Conservation (phyloP, 2,797 vertebrate species). For the Hyperoplus lanceolatus region DNA sequence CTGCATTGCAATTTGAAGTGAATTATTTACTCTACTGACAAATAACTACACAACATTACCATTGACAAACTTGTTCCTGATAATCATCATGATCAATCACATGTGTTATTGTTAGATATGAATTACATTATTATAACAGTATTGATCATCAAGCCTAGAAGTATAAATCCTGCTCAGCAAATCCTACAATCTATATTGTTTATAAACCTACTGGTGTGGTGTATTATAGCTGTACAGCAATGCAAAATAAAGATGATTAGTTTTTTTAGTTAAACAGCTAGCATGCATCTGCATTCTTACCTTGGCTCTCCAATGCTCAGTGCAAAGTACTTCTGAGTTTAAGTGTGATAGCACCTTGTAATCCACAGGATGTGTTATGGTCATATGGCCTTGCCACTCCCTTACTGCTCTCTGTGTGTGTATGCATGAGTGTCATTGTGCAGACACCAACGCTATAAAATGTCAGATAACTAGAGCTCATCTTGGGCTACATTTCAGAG, state of each 20-base stretch:
- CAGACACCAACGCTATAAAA: conserved; percentile 48
- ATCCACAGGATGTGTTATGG: conserved; percentile 43
- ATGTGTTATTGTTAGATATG: background rate
- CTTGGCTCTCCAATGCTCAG: conserved; percentile 43
- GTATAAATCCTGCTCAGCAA: conserved; percentile 15
- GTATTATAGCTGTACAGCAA: background rate
- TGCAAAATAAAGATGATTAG: conserved; percentile 7
- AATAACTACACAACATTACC: conserved; percentile 39
- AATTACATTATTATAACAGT: background rate
- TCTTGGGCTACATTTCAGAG: too few relatives aligned
- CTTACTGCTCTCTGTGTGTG: conserved; percentile 10
- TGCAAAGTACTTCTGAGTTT: conserved; percentile 48
- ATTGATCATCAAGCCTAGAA: background rate
- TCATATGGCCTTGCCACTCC: conserved; percentile 34
- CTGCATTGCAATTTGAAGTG: conserved; percentile 28
- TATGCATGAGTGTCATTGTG: conserved; percentile 21
- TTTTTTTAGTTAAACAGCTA: conserved; percentile 25
- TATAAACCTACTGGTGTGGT: conserved; percentile 7
- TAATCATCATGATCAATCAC: background rate
- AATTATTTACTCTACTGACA: conserved; percentile 36
- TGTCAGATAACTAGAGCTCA: conserved; percentile 48
- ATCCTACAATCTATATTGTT: background rate
- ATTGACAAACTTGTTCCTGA: conserved; percentile 32
- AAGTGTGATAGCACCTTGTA: conserved; percentile 52
- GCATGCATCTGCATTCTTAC: conserved; percentile 62